Evolutionary conservation across 2,888 invertebrate genomes (phyloP), one percentile per base, ranked within the genome.

Genomic region (Steinernema scapterisci): DNA sequence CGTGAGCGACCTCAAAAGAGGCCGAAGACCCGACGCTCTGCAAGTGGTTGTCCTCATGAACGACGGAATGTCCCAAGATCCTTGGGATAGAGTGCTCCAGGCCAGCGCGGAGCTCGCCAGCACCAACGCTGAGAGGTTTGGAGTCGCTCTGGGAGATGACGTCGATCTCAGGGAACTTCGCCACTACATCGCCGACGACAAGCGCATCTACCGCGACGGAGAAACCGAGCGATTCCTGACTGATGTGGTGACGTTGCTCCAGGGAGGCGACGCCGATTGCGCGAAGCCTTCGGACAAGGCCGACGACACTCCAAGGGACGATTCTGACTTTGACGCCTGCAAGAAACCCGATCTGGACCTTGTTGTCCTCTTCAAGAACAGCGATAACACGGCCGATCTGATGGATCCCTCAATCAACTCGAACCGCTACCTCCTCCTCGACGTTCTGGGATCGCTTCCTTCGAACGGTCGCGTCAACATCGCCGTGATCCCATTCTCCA

Each of bases 11-110:
- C 52, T 85, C 56, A 25, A 75, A 5, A 54, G 77, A 21, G 81
- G 80, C 19, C 63, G 74, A 23, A 76, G 85, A 38, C 70, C 73
- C 23, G 84, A 85, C 46, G 85, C 83, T 19, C 31, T 77, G 1
- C 84, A 84, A 74, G 83, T 83, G 44, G 78, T 85, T 1, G 77
- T 84, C 5, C 75, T 84, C 31, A 82, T 84, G 81, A 84, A 84
- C 63, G 85, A 85, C 63, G 85, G 85, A 13, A 81, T 85, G 77
- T 74, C 73, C 1, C 85, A 86, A 71, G 84, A 85, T 72, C 72
- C 45, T 0, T 86, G 85, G 85, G 79, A 80, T 9, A 46, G 72
- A 11, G 83, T 85, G 11, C 45, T 78, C 9, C 45, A 73, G 21
- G 76, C 79, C 31, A 78, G 80, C 43, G 71, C 78, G 27, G 27